phyloP scores from a whole-genome alignment of 2,797 vertebrate species.

The Alca torda region DNA sequence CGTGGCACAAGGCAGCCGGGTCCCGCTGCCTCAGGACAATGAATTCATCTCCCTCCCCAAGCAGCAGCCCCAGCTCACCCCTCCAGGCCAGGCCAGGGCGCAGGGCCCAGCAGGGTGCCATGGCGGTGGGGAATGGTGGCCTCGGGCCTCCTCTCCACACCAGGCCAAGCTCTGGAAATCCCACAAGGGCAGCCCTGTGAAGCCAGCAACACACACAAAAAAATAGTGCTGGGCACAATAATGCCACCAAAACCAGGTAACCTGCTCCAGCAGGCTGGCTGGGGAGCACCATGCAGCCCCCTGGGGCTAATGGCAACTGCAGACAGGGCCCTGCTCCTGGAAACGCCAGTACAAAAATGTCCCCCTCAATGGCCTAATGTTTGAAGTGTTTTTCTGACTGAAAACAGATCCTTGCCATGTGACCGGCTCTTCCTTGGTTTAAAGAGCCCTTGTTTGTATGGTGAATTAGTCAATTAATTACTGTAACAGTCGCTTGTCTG shows the following conservation, averaged over 20 bases:
- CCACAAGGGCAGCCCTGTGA: neutral
- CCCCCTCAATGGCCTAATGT: constrained; percentile 36
- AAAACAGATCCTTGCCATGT: constrained; percentile 70
- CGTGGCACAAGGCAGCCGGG: fast-evolving
- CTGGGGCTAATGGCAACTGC: neutral
- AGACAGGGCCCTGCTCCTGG: neutral
- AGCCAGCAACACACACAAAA: neutral
- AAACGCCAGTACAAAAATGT: neutral
- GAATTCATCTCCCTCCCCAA: neutral
- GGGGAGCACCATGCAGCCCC: neutral
- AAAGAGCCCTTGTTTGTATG: constrained; percentile 72
- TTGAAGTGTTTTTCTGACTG: constrained; percentile 58
- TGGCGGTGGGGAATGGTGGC: fast-evolving
- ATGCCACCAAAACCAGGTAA: neutral
- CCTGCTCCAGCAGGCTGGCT: neutral
- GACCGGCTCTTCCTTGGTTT: constrained; percentile 68
- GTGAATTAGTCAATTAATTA: constrained; percentile 79
- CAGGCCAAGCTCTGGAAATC: neutral
- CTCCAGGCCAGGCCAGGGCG: neutral
- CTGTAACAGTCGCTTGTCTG: constrained; percentile 71
- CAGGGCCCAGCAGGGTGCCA: neutral
- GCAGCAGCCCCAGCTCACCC: neutral
- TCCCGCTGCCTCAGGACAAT: neutral
- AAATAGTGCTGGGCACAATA: fast-evolving
- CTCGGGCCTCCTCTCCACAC: neutral